Conservation (phyloP, 2,888 invertebrate genomes). For the Aphidius colemani region DNA sequence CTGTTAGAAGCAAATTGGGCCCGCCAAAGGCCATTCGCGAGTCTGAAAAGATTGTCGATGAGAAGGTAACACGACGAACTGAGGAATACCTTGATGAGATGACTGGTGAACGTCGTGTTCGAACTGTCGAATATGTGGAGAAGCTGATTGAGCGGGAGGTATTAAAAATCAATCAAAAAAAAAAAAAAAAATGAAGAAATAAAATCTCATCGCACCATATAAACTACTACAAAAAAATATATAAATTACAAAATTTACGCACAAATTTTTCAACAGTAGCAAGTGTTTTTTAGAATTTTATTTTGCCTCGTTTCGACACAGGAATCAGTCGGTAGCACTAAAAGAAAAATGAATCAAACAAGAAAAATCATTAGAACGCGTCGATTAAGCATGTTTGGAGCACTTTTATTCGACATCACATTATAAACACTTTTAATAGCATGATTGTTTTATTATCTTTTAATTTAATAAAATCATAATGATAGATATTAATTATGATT, state of each 20-base stretch:
- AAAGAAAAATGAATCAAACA: not conserved
- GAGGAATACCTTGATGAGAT: conserved; percentile 87
- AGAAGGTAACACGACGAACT: conserved; percentile 83
- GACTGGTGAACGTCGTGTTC: conserved; percentile 83
- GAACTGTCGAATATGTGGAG: conserved; percentile 93
- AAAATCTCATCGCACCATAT: conserved; percentile 19
- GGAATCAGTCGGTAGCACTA: too few relatives aligned
- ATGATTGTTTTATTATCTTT: too few relatives aligned
- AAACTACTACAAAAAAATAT: not conserved
- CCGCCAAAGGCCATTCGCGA: conserved; percentile 82
- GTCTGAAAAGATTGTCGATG: conserved; percentile 87
- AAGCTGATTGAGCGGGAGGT: conserved; percentile 96
- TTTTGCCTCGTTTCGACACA: too few relatives aligned
- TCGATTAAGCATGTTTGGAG: too few relatives aligned
- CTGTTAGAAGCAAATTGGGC: conserved; percentile 85
- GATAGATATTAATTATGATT: conserved; percentile 14
- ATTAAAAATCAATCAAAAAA: conserved; percentile 51
- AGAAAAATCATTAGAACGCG: not conserved
- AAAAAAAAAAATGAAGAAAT: conserved; percentile 9
- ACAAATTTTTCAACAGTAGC: not conserved
- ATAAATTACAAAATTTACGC: not conserved
- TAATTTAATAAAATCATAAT: too few relatives aligned
- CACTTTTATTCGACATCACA: too few relatives aligned
- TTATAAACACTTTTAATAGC: too few relatives aligned
- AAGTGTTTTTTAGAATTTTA: too few relatives aligned